Conservation (phyloP, 2,797 vertebrate genomes). For the Pseudochromis fuscus region DNA sequence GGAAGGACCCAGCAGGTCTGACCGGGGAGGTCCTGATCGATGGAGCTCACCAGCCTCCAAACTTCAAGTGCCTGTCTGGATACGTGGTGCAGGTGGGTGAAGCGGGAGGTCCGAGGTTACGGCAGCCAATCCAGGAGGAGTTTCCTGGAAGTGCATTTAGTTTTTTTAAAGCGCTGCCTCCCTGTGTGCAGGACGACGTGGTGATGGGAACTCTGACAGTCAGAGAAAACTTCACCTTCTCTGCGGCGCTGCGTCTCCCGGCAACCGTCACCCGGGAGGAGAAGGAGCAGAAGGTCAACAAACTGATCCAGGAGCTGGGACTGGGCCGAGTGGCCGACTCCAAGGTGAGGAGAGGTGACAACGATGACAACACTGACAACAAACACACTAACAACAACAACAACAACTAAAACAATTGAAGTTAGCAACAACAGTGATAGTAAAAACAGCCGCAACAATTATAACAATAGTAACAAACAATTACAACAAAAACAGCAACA, state of each 20-base stretch:
- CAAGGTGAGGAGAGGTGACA: slow-evolving; percentile 82
- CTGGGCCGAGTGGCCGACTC: slow-evolving; percentile 92
- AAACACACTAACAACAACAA: not conserved
- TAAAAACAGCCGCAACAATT: too few relatives aligned
- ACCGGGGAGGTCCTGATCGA: slow-evolving; percentile 87
- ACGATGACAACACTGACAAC: not conserved
- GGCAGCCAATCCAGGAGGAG: slow-evolving; percentile 11
- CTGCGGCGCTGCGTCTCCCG: slow-evolving; percentile 92
- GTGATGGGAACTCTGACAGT: slow-evolving; percentile 97
- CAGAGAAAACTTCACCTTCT: slow-evolving; percentile 94
- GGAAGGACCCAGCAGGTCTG: slow-evolving; percentile 87
- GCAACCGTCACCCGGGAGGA: slow-evolving; percentile 81
- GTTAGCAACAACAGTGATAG: too few relatives aligned
- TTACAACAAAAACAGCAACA: too few relatives aligned
- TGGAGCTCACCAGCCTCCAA: slow-evolving; percentile 85
- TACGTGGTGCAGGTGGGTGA: slow-evolving; percentile 89
- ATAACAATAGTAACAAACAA: too few relatives aligned
- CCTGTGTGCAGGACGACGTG: slow-evolving; percentile 90
- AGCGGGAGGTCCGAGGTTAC: too few relatives aligned
- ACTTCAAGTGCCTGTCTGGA: slow-evolving; percentile 91
- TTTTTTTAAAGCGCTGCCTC: too few relatives aligned
- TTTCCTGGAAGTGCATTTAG: slow-evolving; percentile 54
- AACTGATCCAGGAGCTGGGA: slow-evolving; percentile 90
- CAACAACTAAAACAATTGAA: too few relatives aligned
- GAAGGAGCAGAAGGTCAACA: slow-evolving; percentile 86